Percentiles rank a stretch among this genome's conserved stretches.
These are phyloP conservation scores for Enhydra lutris DNA, from an alignment of 2,113 vertebrate genomes.

Conservation along the genomic window DNA sequence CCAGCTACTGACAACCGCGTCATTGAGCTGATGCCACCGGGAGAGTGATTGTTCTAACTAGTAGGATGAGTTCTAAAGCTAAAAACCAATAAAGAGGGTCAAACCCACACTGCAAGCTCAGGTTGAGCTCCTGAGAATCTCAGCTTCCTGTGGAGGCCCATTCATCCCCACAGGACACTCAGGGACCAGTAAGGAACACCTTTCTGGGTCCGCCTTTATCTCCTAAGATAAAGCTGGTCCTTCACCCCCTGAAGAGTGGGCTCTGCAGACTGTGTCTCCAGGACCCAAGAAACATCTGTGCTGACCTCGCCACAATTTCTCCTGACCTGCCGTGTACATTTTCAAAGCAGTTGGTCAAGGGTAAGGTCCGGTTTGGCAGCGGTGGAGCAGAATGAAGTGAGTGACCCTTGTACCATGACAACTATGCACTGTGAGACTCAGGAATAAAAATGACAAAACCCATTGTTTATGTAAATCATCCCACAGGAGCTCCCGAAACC, in stretches of 20 bases:
- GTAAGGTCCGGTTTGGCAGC: not conserved
- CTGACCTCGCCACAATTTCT: not conserved
- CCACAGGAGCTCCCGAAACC: not conserved
- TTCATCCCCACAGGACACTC: not conserved
- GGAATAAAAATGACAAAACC: not conserved
- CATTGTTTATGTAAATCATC: not conserved
- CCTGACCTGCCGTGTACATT: rapidly evolving
- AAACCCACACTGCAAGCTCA: not conserved
- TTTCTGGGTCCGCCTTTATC: too few species aligned
- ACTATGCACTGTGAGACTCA: not conserved
- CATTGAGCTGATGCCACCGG: not conserved
- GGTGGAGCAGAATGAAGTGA: not conserved
- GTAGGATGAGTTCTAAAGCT: not conserved
- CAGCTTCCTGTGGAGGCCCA: not conserved
- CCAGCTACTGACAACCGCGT: not conserved
- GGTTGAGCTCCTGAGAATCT: not conserved
- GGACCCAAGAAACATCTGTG: rapidly evolving
- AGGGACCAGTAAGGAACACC: not conserved
- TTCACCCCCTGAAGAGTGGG: rapidly evolving
- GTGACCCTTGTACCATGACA: not conserved
- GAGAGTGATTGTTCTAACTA: not conserved
- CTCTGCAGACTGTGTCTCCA: not conserved
- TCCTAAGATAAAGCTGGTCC: not conserved
- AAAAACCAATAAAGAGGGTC: not conserved
- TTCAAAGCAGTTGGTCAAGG: not conserved